These are phyloP conservation scores for Spodoptera litura DNA, from an alignment of 1,140 invertebrate genomes.

Conservation along the genomic window DNA sequence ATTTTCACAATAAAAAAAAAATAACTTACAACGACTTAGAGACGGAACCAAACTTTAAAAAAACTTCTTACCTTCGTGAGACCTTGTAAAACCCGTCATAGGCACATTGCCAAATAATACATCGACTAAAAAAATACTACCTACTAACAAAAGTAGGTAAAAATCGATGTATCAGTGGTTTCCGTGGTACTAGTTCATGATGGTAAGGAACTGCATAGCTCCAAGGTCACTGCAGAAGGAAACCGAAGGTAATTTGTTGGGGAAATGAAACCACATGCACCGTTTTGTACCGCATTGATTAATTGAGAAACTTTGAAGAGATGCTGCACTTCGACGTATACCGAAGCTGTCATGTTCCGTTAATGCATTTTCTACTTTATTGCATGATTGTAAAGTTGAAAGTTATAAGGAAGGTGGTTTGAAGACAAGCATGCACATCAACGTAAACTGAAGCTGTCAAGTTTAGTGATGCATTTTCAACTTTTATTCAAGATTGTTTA, in stretches of 20 bases:
- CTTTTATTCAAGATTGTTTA: no score
- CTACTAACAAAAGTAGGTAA: background rate
- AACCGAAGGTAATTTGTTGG: background rate
- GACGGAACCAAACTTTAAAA: background rate
- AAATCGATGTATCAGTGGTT: background rate
- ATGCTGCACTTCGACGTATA: background rate
- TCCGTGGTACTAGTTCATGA: background rate
- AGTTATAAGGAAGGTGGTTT: no score
- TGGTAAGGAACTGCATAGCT: background rate
- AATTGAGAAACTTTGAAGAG: background rate
- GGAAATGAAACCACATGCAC: background rate
- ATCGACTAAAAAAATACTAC: background rate
- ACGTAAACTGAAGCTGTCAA: no score
- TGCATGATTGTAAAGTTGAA: no score
- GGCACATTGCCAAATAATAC: constrained; percentile 1
- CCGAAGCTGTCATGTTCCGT: no score
- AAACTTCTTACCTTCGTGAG: background rate
- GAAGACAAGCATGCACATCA: no score
- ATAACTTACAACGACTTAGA: background rate
- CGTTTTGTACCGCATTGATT: background rate
- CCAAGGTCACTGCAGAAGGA: constrained; percentile 7
- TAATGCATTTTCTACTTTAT: no score
- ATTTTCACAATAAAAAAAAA: no score
- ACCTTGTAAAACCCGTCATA: background rate
- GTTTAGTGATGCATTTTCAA: no score